Conservation (phyloP, 2,888 invertebrate species). For the Cataglyphis rosenhaueri region DNA sequence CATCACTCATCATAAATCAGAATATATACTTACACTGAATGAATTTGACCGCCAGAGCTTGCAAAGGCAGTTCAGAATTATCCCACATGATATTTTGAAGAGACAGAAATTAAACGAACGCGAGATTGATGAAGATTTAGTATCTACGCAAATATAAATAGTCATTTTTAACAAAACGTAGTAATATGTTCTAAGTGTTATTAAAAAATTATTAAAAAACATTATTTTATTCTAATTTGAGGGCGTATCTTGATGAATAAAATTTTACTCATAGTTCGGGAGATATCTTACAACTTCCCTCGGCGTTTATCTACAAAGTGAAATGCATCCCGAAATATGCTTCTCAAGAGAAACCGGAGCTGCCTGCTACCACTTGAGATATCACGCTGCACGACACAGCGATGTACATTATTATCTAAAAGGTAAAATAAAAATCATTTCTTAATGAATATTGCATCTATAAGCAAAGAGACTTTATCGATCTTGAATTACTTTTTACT, state of each 20-base stretch:
- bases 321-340: slow-evolving; percentile 59
- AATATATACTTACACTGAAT: slow-evolving; percentile 2
- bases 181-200: not conserved
- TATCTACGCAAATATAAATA: not conserved
- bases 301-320: slow-evolving; percentile 43
- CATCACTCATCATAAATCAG: not conserved
- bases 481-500: slow-evolving; percentile 11
- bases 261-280: slow-evolving; percentile 9
- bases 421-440: slow-evolving; percentile 10
- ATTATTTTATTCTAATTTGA: not conserved
- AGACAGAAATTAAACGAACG: not conserved
- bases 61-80: not conserved
- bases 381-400: slow-evolving; percentile 18
- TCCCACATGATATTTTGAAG: not conserved
- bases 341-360: slow-evolving; percentile 59
- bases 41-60: not conserved
- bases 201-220: not conserved
- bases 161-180: not conserved
- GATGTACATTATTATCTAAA: slow-evolving; percentile 33
- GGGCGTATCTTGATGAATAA: not conserved
- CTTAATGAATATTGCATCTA: not conserved
- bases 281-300: slow-evolving; percentile 24
- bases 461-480: slow-evolving; percentile 1
- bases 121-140: not conserved
- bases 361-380: slow-evolving; percentile 59